Percentiles rank a stretch among this genome's conserved stretches.
phyloP scores from a whole-genome alignment of 1,140 invertebrate genomes.

The Archivesica marissinica region DNA sequence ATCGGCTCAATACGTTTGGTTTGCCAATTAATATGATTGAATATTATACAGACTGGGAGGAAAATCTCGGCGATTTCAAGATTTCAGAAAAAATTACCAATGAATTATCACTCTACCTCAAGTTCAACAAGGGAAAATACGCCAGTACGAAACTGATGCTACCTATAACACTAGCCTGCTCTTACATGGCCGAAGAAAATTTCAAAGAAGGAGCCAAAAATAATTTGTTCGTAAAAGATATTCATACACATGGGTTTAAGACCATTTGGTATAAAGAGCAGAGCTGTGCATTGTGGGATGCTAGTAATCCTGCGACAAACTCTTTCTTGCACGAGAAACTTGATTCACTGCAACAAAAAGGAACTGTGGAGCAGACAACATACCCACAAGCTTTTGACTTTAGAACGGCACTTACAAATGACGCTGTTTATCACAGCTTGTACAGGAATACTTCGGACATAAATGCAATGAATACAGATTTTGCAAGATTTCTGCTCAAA shows the following conservation, averaged over 20 bases:
- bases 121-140: slow-evolving; percentile 85
- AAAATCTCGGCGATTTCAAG: slow-evolving; percentile 91
- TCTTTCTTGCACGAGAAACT: slow-evolving; percentile 91
- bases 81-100: slow-evolving; percentile 90
- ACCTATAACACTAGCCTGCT: slow-evolving; percentile 96
- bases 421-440: slow-evolving; percentile 88
- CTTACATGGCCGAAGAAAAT: slow-evolving; percentile 88
- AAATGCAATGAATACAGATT: slow-evolving; percentile 51
- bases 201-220: slow-evolving; percentile 78
- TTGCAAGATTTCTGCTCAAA: slow-evolving; percentile 22
- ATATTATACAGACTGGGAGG: slow-evolving; percentile 93
- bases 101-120: slow-evolving; percentile 85
- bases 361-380: slow-evolving; percentile 30
- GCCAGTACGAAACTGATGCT: slow-evolving; percentile 90
- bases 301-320: slow-evolving; percentile 81
- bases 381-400: slow-evolving; percentile 58
- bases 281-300: slow-evolving; percentile 82
- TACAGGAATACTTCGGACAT: slow-evolving; percentile 51
- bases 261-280: slow-evolving; percentile 90
- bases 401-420: slow-evolving; percentile 86
- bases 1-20: slow-evolving; percentile 84
- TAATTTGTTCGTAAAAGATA: slow-evolving; percentile 73
- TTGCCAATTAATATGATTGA: slow-evolving; percentile 75
- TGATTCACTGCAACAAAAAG: slow-evolving; percentile 92
- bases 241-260: slow-evolving; percentile 82